Percentiles rank a stretch among this genome's conserved stretches.
Evolutionary conservation across 37 sponge, comb jelly and placozoan species (phyloP).

Genomic region (Beroe ovata): DNA sequence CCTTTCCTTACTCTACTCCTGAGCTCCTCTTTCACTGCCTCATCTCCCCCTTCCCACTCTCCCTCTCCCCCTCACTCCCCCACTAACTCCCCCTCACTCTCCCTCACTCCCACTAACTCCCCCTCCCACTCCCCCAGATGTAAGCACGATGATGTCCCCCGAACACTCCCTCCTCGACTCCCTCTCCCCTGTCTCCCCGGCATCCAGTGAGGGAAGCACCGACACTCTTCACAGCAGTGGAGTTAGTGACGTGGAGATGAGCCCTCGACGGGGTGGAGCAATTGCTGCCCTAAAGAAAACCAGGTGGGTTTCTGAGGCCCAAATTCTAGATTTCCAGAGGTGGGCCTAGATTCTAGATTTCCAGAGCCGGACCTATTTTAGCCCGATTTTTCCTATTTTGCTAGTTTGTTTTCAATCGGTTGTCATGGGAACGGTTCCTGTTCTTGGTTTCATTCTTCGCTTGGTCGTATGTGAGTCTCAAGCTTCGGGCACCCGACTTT

Average conservation of each 20-base stretch:
- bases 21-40: not conserved
- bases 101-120: not conserved
- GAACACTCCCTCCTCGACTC: not conserved
- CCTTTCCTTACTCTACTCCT: not conserved
- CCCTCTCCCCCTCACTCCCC: not conserved
- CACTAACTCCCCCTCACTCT: not conserved
- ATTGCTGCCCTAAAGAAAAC: conserved; percentile 28
- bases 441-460: too few relatives aligned
- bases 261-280: not conserved
- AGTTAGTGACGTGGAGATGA: conserved; percentile 36
- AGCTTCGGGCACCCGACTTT: too few relatives aligned
- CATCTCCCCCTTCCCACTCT: not conserved
- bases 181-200: conserved; percentile 39
- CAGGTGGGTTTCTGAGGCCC: not conserved
- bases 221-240: not conserved
- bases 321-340: too few relatives aligned
- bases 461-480: too few relatives aligned
- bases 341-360: too few relatives aligned
- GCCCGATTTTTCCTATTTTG: too few relatives aligned
- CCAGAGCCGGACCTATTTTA: too few relatives aligned
- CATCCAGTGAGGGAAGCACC: conserved; percentile 47
- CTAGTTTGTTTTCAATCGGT: not conserved
- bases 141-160: conserved; percentile 2
- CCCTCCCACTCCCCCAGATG: not conserved
- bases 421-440: too few relatives aligned